Conservation (phyloP, 2,797 vertebrate genomes). For the Philypnodon macrostomus region DNA sequence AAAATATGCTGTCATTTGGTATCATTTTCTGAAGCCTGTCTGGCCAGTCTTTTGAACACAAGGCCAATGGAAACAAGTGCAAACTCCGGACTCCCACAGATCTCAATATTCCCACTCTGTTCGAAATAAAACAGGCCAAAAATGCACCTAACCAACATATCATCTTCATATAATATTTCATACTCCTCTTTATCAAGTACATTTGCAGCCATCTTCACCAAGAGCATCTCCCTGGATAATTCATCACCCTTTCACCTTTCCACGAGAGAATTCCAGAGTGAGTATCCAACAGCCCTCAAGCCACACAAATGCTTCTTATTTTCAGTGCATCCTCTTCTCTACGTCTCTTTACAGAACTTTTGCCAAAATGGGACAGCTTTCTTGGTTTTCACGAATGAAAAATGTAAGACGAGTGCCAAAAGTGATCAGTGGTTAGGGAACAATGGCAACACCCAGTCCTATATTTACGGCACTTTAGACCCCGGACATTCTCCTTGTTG, state of each 20-base stretch:
- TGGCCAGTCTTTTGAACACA: slow-evolving; percentile 31
- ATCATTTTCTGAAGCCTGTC: slow-evolving; percentile 49
- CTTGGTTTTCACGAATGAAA: slow-evolving; percentile 62
- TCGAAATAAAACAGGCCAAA: slow-evolving; percentile 47
- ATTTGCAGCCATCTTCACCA: slow-evolving; percentile 39
- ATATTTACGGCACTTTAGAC: slow-evolving; percentile 61
- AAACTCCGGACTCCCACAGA: slow-evolving; percentile 29
- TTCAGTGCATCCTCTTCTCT: slow-evolving; percentile 65
- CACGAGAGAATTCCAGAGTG: slow-evolving; percentile 48
- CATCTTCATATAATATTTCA: slow-evolving; percentile 54
- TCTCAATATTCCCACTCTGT: slow-evolving; percentile 33
- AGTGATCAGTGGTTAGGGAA: slow-evolving; percentile 69
- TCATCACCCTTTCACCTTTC: slow-evolving; percentile 60
- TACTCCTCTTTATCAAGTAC: slow-evolving; percentile 39
- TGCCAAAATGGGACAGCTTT: slow-evolving; percentile 62
- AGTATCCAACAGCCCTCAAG: slow-evolving; percentile 63
- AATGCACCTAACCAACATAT: slow-evolving; percentile 38
- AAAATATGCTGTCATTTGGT: slow-evolving; percentile 58
- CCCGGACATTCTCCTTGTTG: slow-evolving; percentile 63
- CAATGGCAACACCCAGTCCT: slow-evolving; percentile 80
- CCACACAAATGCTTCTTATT: slow-evolving; percentile 76
- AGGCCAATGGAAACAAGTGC: slow-evolving; percentile 59
- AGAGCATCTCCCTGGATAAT: slow-evolving; percentile 51
- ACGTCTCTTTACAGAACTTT: slow-evolving; percentile 64
- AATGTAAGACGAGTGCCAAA: slow-evolving; percentile 65